Conservation (phyloP, 2,888 invertebrate species). For the Drosophila helvetica region DNA sequence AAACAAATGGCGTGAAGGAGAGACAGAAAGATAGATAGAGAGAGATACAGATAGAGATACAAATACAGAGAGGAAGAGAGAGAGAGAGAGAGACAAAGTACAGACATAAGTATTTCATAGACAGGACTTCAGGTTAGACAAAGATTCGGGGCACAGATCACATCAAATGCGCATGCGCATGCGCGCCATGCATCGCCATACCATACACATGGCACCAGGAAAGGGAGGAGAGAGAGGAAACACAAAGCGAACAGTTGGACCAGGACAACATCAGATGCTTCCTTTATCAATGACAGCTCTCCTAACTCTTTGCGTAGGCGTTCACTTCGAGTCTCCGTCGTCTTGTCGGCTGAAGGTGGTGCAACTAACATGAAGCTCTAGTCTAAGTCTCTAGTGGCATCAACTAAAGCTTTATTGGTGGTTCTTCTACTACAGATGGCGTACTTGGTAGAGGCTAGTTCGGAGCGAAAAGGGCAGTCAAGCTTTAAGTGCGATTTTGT, state of each 20-base stretch:
- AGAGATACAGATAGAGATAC: conserved; percentile 30
- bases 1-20: conserved; percentile 41
- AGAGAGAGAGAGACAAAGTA: conserved; percentile 36
- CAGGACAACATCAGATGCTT: not conserved
- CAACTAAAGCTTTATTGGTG: not conserved
- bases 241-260: conserved; percentile 2
- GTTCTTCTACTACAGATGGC: not conserved
- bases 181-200: conserved; percentile 66
- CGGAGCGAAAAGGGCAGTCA: not conserved
- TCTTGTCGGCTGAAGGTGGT: conserved; percentile 28
- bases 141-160: conserved; percentile 13
- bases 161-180: conserved; percentile 32
- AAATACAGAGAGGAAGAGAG: conserved; percentile 2
- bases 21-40: conserved; percentile 44
- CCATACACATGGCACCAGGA: conserved; percentile 37
- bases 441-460: not conserved
- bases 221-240: conserved; percentile 8
- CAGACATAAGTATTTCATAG: conserved; percentile 13
- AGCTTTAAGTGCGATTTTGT: no score
- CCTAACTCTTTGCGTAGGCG: not conserved
- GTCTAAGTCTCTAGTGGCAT: conserved; percentile 3
- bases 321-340: conserved; percentile 7
- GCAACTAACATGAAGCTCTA: conserved; percentile 34
- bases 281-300: not conserved
- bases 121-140: not conserved